A percentile compares a stretch with the other conserved stretches of the same genome.
Evolutionary conservation across 2,888 invertebrate species (phyloP).

Genomic region (Zonitis immaculata): DNA sequence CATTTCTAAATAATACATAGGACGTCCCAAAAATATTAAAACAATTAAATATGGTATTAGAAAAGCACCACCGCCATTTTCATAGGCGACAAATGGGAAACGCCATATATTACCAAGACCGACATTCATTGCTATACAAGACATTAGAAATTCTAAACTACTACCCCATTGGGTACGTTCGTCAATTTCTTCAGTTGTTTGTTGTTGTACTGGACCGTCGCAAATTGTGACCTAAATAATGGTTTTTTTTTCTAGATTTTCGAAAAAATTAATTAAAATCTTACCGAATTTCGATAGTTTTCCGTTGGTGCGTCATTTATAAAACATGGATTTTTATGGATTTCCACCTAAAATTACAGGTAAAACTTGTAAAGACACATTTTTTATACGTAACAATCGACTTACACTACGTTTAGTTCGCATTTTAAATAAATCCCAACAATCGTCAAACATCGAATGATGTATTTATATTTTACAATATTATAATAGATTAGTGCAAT

Average conservation of each 20-base stretch:
- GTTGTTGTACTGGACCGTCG: no score
- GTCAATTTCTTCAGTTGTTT: no score
- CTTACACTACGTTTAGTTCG: background rate
- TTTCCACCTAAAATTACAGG: background rate
- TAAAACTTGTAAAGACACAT: no score
- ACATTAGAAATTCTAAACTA: conserved; percentile 61
- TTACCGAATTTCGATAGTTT: background rate
- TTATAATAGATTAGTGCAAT: no score
- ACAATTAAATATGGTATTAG: conserved; percentile 63
- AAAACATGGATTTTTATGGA: background rate
- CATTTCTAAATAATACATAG: conserved; percentile 81
- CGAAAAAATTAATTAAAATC: no score
- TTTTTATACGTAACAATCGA: no score
- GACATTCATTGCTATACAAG: conserved; percentile 61
- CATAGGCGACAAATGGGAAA: conserved; percentile 62
- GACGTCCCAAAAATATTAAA: conserved; percentile 64
- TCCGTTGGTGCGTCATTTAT: background rate
- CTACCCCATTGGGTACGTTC: conserved; percentile 54
- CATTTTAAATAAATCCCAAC: no score
- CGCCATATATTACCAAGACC: conserved; percentile 68
- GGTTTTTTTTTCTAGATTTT: no score
- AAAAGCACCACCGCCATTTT: conserved; percentile 66
- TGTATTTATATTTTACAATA: no score
- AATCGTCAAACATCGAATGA: no score
- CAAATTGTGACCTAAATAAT: no score